Conservation (phyloP, 2,113 vertebrate genomes). For the Erpornis zantholeuca region DNA sequence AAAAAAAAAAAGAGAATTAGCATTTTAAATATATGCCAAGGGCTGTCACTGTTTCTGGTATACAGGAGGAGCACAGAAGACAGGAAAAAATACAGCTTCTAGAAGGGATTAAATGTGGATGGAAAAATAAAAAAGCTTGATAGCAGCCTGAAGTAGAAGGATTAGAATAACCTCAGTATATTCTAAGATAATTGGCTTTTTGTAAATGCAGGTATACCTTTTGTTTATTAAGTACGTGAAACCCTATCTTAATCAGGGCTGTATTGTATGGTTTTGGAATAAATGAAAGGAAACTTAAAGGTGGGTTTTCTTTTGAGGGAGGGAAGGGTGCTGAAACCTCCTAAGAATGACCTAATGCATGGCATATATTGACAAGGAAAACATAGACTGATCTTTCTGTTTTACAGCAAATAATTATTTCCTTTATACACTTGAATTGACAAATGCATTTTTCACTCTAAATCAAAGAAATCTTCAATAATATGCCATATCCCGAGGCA, state of each 20-base stretch:
- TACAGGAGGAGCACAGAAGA: not conserved
- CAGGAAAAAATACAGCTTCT: not conserved
- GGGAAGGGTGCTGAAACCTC: not conserved
- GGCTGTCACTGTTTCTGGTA: constrained; percentile 1
- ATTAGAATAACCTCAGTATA: not conserved
- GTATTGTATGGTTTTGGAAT: not conserved
- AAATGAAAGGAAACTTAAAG: constrained; percentile 18
- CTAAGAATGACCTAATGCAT: not conserved
- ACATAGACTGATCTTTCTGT: not conserved
- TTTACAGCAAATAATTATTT: not conserved
- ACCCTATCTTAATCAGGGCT: not conserved
- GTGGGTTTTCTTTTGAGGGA: not conserved
- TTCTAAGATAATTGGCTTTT: constrained; percentile 12
- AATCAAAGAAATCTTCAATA: constrained; percentile 79
- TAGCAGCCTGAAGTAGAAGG: not conserved
- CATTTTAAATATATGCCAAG: constrained; percentile 2
- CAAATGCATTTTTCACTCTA: constrained; percentile 80
- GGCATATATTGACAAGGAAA: constrained; percentile 34
- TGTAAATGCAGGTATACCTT: not conserved
- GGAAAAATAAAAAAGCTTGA: not conserved
- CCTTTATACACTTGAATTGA: constrained; percentile 57
- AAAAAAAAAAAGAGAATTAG: not conserved
- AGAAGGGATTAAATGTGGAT: not conserved
- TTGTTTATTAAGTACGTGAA: not conserved
- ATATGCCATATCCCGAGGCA: constrained; percentile 73